These are phyloP conservation scores for Dinocampus coccinellae DNA, from an alignment of 2,888 invertebrate species.

Conservation along the genomic window DNA sequence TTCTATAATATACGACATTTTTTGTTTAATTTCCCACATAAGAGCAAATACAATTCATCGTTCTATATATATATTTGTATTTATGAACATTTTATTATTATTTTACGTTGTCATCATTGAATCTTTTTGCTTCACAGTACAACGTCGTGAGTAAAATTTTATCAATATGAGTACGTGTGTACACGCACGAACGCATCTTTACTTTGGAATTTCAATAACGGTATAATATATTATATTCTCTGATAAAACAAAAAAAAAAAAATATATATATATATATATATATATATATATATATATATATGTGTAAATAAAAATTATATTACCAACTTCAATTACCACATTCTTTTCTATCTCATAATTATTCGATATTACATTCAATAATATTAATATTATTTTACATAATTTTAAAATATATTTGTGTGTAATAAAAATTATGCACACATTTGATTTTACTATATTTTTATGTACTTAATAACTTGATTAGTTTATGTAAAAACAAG, in stretches of 20 bases:
- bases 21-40: neutral
- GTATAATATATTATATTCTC: constrained; percentile 37
- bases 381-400: neutral
- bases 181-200: constrained; percentile 36
- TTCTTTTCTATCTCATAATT: neutral
- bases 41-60: constrained; percentile 8
- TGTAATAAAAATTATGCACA: neutral
- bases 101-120: constrained; percentile 19
- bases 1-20: neutral
- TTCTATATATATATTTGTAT: neutral
- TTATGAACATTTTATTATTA: too few species aligned
- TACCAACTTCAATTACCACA: neutral
- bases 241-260: neutral
- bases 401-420: neutral
- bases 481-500: constrained; percentile 14
- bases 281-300: too few species aligned
- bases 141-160: constrained; percentile 7
- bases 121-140: constrained; percentile 29
- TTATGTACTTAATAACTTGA: constrained; percentile 16
- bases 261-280: too few species aligned
- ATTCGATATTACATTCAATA: neutral
- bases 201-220: constrained; percentile 33
- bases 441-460: too few species aligned
- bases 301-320: neutral
- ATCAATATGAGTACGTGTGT: constrained; percentile 10